Conservation (phyloP, 2,113 vertebrate species). For the Albula goreensis region DNA sequence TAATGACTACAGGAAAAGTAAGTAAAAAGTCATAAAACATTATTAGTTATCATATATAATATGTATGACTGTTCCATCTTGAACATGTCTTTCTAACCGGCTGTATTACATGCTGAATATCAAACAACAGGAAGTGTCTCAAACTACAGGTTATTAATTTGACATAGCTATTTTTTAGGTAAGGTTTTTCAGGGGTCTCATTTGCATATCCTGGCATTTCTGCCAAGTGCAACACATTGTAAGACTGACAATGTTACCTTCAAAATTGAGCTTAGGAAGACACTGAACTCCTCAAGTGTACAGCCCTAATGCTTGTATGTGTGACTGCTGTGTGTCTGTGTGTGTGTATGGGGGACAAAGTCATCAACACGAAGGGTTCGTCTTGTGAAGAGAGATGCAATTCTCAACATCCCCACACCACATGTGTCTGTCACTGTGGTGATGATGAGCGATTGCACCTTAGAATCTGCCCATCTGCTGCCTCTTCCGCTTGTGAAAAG, state of each 20-base stretch:
- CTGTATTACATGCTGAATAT: background rate
- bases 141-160: background rate
- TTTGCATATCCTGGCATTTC: background rate
- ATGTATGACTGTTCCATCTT: background rate
- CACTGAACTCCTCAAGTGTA: background rate
- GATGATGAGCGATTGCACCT: constrained; percentile 18
- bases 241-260: background rate
- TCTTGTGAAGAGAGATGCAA: background rate
- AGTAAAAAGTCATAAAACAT: background rate
- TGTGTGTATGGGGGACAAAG: background rate
- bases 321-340: background rate
- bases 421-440: constrained; percentile 3
- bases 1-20: background rate
- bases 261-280: background rate
- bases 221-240: background rate
- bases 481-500: background rate
- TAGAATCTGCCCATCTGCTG: constrained; percentile 7
- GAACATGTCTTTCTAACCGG: background rate
- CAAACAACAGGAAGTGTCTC: background rate
- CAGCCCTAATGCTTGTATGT: background rate
- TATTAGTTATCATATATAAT: background rate
- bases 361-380: constrained; percentile 6
- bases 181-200: background rate
- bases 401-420: background rate
- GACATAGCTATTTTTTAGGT: background rate